Evolutionary conservation across 2,797 vertebrate genomes (phyloP), one percentile per base, ranked within the genome.

Genomic region (Acanthornis magna): DNA sequence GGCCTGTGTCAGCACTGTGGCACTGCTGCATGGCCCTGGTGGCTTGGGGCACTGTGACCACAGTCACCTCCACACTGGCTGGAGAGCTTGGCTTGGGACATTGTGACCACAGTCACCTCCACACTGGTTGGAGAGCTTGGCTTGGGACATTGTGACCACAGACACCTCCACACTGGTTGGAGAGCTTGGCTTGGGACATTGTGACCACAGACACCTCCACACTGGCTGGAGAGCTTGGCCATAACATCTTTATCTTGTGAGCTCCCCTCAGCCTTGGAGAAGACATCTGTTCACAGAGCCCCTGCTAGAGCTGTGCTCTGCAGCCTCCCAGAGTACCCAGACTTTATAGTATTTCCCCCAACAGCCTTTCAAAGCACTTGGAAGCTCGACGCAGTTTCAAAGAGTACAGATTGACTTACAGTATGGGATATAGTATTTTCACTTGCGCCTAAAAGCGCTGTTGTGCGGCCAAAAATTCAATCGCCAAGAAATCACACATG

Each of bases 401-500:
- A 88, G 89, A 27, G 78, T 93, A 43, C 95, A 68, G 91, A 86
- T 87, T 88, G 94, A 94, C 91, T 91, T 96, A 43, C 96, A 95
- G 91, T 88, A 92, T 74, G 82, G 82, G 78, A 93, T 72, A 93
- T 92, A 95, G 95, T 94, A 94, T 96, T 95, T 91, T 95, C 96
- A 96, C 97, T 97, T 91, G 84, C 5, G 22, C 95, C 90, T 88
- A 85, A 96, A 96, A 97, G 86, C 5, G 68, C 91, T 91, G 88
- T 87, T 97, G 58, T 77, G 62, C n/a, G 72, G 84, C 85, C 89
- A 94, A 93, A 88, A 91, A 84, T 91, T 94, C 92, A 95, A 92
- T 29, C 72, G 92, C 96, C 96, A 97, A 97, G 97, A 97, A 98
- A 97, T 97, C 95, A 88, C 96, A 97, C 96, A 96, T 95, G 91